A percentile compares a stretch with the other conserved stretches of the same genome.
Evolutionary conservation across 2,113 vertebrate species (phyloP).

Genomic region (Rhynchomys soricoides): DNA sequence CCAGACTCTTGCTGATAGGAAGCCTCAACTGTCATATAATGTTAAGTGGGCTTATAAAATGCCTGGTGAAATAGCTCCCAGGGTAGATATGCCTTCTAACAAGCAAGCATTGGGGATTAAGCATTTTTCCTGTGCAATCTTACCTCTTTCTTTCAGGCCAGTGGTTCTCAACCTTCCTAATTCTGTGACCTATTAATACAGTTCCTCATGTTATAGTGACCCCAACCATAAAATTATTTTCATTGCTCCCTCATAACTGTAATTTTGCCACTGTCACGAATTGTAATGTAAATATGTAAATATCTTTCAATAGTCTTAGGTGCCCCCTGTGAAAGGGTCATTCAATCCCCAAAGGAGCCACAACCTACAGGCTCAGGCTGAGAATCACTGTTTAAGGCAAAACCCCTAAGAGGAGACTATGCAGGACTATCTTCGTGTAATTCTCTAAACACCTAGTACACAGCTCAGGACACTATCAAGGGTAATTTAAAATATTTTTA

Average conservation of each 20-base stretch:
- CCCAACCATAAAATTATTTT: not conserved
- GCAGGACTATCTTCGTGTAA: not conserved
- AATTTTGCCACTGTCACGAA: not conserved
- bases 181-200: not conserved
- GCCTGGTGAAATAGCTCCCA: slow-evolving; percentile 57
- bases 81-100: slow-evolving; percentile 58
- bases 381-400: not conserved
- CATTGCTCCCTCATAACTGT: not conserved
- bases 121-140: slow-evolving; percentile 24
- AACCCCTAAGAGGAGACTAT: not conserved
- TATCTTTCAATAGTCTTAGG: not conserved
- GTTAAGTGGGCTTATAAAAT: slow-evolving; percentile 71
- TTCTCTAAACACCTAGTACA: not conserved
- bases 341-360: not conserved
- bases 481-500: not conserved
- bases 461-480: not conserved
- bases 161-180: not conserved
- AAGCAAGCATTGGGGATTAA: slow-evolving; percentile 42
- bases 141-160: not conserved
- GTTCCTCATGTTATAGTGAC: not conserved
- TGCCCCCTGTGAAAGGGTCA: not conserved
- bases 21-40: slow-evolving; percentile 68
- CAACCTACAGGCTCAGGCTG: not conserved
- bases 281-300: not conserved
- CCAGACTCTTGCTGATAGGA: slow-evolving; percentile 67